A percentile compares a stretch with the other conserved stretches of the same genome.
phyloP scores from a whole-genome alignment of 1,140 invertebrate species.

The Neoseiulus cucumeris region DNA sequence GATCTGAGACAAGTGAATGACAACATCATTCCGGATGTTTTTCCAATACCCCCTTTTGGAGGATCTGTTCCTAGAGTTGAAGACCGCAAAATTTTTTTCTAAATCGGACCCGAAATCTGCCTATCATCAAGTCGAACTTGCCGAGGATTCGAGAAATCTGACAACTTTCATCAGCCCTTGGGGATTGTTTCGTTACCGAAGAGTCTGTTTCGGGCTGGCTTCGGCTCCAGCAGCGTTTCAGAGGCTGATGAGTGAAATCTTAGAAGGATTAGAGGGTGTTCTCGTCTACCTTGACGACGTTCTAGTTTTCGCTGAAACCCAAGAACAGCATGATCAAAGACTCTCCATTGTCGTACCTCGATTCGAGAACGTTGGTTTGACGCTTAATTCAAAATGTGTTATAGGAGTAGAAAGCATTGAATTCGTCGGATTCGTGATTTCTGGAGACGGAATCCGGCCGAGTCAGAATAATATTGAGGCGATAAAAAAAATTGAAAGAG shows the following conservation, averaged over 20 bases:
- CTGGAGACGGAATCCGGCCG: background rate
- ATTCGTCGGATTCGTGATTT: slow-evolving; percentile 3
- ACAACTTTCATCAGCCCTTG: slow-evolving; percentile 1
- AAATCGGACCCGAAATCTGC: slow-evolving; percentile 11
- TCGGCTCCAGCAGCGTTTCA: slow-evolving; percentile 18
- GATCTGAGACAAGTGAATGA: slow-evolving; percentile 11
- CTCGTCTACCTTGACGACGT: slow-evolving; percentile 17
- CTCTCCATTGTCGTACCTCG: slow-evolving; percentile 12
- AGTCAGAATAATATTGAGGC: background rate
- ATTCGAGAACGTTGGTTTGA: slow-evolving; percentile 15
- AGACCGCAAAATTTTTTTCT: slow-evolving; percentile 9
- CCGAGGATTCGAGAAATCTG: background rate
- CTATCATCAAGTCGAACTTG: slow-evolving; percentile 12
- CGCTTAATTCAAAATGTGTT: slow-evolving; percentile 17
- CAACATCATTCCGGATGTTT: background rate
- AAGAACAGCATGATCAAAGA: slow-evolving; percentile 14
- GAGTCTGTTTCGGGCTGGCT: slow-evolving; percentile 18
- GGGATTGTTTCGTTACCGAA: slow-evolving; percentile 18
- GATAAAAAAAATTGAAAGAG: background rate
- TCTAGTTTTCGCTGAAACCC: slow-evolving; percentile 10
- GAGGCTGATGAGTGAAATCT: slow-evolving; percentile 11
- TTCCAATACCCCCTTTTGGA: slow-evolving; percentile 12
- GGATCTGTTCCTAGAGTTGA: background rate
- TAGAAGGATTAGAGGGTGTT: slow-evolving; percentile 10
- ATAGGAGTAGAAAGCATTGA: background rate